Percentiles rank a stretch among this genome's conserved stretches.
Conservation (phyloP, 2,797 vertebrate genomes). For the Clamator glandarius region DNA sequence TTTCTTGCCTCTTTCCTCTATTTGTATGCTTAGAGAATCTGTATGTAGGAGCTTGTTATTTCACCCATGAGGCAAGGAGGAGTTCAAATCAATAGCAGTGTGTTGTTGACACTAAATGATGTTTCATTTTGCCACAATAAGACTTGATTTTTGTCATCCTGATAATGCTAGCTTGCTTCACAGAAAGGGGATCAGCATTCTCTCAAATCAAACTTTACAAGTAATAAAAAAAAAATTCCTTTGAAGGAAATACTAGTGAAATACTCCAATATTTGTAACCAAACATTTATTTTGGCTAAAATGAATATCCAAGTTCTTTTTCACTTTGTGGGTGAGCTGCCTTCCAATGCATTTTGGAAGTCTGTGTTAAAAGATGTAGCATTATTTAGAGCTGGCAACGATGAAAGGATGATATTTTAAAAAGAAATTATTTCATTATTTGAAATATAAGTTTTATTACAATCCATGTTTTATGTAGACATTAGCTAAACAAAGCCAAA, state of each 20-base stretch:
- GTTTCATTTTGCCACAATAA: constrained; percentile 62
- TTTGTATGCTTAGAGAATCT: constrained; percentile 58
- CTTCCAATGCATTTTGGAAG: neutral
- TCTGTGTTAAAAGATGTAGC: neutral
- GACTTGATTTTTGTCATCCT: constrained; percentile 72
- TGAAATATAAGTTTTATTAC: neutral
- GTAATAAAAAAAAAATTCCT: neutral
- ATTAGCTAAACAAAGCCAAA: neutral
- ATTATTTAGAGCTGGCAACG: neutral
- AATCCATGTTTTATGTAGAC: neutral
- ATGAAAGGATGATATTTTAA: neutral
- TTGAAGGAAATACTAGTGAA: constrained; percentile 34
- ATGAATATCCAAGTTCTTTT: neutral
- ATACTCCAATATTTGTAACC: constrained; percentile 25
- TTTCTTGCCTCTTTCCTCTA: constrained; percentile 42
- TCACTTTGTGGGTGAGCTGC: neutral
- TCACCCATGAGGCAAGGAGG: constrained; percentile 64
- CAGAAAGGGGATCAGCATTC: constrained; percentile 44
- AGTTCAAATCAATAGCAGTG: constrained; percentile 63
- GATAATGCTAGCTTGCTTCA: constrained; percentile 53
- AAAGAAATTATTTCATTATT: no score
- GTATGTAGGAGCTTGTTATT: constrained; percentile 61
- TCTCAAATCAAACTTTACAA: constrained; percentile 30
- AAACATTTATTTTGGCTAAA: neutral
- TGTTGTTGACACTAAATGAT: constrained; percentile 55